Evolutionary conservation across 2,113 vertebrate genomes (phyloP).

Genomic region (Kobus ellipsiprymnus): DNA sequence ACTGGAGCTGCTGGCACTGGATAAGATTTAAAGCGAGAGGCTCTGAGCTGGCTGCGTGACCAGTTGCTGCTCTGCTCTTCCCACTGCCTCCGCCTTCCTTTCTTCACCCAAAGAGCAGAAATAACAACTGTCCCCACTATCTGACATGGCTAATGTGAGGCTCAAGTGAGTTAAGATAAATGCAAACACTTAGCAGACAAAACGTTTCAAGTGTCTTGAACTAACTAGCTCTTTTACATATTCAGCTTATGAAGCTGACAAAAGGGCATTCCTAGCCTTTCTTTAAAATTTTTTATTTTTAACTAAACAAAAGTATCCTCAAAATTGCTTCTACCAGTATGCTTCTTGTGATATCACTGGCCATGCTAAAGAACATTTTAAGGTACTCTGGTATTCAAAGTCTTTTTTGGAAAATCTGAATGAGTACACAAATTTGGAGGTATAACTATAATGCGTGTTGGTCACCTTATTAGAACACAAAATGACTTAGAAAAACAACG

Average conservation of each 20-base stretch:
- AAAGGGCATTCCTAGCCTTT: not conserved
- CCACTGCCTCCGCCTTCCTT: not conserved
- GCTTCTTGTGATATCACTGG: not conserved
- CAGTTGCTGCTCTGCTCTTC: not conserved
- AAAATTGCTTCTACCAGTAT: not conserved
- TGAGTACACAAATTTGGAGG: not conserved
- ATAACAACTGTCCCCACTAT: not conserved
- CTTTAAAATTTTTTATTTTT: not conserved
- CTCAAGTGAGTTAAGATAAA: not conserved
- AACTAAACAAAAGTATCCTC: slow-evolving; percentile 1
- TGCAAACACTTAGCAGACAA: not conserved
- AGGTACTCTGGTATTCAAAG: not conserved
- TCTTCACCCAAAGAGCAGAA: not conserved
- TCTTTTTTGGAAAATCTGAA: not conserved
- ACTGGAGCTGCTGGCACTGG: not conserved
- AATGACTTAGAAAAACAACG: not conserved
- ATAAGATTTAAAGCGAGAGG: not conserved
- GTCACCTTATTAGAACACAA: not conserved
- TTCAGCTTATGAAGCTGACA: not conserved
- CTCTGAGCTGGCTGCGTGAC: not conserved
- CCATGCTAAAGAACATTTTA: slow-evolving; percentile 14
- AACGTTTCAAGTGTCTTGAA: slow-evolving; percentile 8
- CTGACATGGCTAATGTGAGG: not conserved
- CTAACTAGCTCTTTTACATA: not conserved
- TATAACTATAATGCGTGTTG: not conserved